Evolutionary conservation across 1,140 invertebrate species (phyloP).

Genomic region (Temnothorax longispinosus): DNA sequence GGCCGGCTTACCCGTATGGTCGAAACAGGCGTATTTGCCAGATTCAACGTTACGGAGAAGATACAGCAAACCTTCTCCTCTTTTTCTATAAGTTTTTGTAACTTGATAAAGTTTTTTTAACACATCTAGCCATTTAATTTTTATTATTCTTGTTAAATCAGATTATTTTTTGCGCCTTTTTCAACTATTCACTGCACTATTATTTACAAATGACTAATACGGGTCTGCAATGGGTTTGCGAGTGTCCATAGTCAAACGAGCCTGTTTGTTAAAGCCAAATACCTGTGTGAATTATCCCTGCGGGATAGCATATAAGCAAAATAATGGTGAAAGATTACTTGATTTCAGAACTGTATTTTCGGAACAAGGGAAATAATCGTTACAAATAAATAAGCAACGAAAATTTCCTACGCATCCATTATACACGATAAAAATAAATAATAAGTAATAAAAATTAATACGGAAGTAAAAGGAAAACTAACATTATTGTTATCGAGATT

Average conservation of each 20-base stretch:
- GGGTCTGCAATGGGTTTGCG: background rate
- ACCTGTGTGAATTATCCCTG: background rate
- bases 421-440: background rate
- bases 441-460: background rate
- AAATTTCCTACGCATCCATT: background rate
- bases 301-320: background rate
- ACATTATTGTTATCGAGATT: no score
- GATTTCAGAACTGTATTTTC: background rate
- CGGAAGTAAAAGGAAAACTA: background rate
- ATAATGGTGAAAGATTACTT: background rate
- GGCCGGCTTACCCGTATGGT: background rate
- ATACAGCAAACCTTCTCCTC: background rate
- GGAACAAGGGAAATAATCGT: background rate
- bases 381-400: background rate
- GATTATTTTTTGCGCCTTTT: background rate
- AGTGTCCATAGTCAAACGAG: background rate
- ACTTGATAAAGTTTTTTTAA: no score
- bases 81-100: no score
- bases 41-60: background rate
- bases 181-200: background rate
- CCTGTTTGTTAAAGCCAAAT: background rate
- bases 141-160: background rate
- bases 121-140: background rate
- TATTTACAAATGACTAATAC: background rate
- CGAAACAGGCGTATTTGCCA: conserved; percentile 12